Base-by-base conservation (phyloP, 1,140 invertebrate species). In the Chelonus insularis region DNA sequence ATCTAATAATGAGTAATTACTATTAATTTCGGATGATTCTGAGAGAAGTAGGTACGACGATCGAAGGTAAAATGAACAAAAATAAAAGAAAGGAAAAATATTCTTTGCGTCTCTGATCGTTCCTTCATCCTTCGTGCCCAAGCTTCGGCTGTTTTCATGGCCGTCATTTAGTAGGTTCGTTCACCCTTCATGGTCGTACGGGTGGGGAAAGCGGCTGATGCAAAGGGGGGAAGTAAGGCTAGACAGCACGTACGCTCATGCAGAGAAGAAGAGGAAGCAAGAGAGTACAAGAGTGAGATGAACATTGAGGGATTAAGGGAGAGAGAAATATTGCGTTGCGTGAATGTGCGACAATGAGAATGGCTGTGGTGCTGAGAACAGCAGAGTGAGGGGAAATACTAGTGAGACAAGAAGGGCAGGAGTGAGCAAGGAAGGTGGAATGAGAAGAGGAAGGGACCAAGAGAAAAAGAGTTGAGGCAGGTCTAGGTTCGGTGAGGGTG, bases 151-250 rank as follows among this genome's bases (percentile, higher is more conserved):
- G 79, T 81, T 81, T 81, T 81, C 79, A 80, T 80, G 79, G 79
- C 78, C 79, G 79, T 80, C 77, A 80, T 81, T 81, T 81, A 79
- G 79, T 81, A 75, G 76, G 79, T 81, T 81, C 79, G 72, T 81
- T 81, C 78, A 81, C 78, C 79, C 75, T 77, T 77, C 64, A 70
- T 72, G 70, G 69, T 65, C 68, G 67, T 55, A 39, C 39, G 34
- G 20, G 52, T 65, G 66, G 63, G 59, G 57, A 47, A 52, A 64
- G 55, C 57, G 29, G 47, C 37, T 14, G 43, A 47, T 37, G 51
- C 54, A 32, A 60, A 66, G 52, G 39, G 48, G 51, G 63, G 62
- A 63, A 62, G 67, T 66, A 71, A 64, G 68, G 63, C 66, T 66
- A 74, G 75, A 75, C 74, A 68, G 69, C 71, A 75, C 73, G 73